Evolutionary conservation across 2,113 vertebrate genomes (phyloP), one percentile per base, ranked within the genome.

Genomic region (Hypocryptadius cinnamomeus): DNA sequence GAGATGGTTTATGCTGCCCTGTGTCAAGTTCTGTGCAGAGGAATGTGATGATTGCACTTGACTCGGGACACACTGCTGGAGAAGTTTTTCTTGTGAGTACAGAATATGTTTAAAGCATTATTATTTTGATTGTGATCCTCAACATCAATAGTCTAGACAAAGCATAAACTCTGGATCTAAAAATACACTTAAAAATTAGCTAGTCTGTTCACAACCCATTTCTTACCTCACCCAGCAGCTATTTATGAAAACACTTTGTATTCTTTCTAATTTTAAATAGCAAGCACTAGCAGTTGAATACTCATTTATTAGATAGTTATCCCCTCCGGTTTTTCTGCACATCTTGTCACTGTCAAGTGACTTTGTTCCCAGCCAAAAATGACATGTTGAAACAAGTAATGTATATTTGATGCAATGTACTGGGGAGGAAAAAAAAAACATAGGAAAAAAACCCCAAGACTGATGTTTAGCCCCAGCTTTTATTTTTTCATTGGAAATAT

Each of bases 171-270:
- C 85, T 79, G 53, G 25, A 71, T 92, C 93, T 79, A 90, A 95
- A 96, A 94, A 96, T 94, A 83, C 5, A 61, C 84, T 92, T 72
- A 64, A 93, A 91, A 96, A 94, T 94, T 85, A 89, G 57, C 85
- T 60, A 74, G 90, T 76, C 79, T 91, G 78, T 70, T 96, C 94
- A 53, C 83, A 74, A 61, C 64, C 42, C 85, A 28, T 73, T 93
- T 90, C 95, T 91, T 96, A 94, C 82, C 82, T 95, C 93, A 96
- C 82, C 77, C 92, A 74, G 79, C 93, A 95, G 94, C 90, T 96
- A 93, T 95, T 96, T 96, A 90, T 95, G 87, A 94, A 93, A 92
- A 86, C 79, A 69, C 94, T 88, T 90, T 79, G 37, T 88, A 57
- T 92, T 88, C 82, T 78, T 96, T 94, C 93, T 94, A 71, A 95